Evolutionary conservation across 2,113 vertebrate species (phyloP).

Genomic region (Syngnathus scovelli): DNA sequence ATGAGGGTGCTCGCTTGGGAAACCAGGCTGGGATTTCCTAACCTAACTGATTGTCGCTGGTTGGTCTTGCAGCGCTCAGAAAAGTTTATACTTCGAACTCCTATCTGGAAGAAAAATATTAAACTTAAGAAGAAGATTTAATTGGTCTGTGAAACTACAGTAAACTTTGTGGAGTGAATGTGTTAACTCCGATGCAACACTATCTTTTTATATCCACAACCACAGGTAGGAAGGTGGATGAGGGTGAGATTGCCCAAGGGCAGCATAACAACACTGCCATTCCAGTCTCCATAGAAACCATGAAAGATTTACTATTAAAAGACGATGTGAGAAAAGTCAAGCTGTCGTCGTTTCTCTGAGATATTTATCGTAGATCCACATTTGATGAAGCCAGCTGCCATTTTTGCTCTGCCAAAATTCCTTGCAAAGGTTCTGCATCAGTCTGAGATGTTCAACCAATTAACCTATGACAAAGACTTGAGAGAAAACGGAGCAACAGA

Average conservation of each 20-base stretch:
- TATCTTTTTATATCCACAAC: conserved; percentile 45
- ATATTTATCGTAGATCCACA: conserved; percentile 16
- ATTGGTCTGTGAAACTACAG: conserved; percentile 4
- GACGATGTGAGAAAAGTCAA: conserved; percentile 20
- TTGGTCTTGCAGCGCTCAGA: conserved; percentile 15
- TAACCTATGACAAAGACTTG: conserved; percentile 5
- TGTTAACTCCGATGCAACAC: conserved; percentile 30
- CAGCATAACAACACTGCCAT: conserved; percentile 40
- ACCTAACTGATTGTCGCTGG: conserved; percentile 44
- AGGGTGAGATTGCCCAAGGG: conserved; percentile 38
- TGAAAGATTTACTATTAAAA: conserved; percentile 37
- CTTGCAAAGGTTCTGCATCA: neutral
- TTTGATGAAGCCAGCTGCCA: conserved; percentile 12
- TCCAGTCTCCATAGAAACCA: conserved; percentile 58
- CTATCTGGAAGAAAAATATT: conserved; percentile 1
- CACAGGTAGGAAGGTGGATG: conserved; percentile 44
- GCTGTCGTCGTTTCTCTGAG: conserved; percentile 20
- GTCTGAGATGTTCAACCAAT: conserved; percentile 12
- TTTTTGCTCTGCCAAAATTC: conserved; percentile 12
- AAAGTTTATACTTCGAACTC: conserved; percentile 8
- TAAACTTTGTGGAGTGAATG: conserved; percentile 14
- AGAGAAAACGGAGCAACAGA: neutral
- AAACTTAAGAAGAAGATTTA: neutral
- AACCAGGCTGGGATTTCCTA: conserved; percentile 58
- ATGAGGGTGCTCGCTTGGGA: conserved; percentile 63